phyloP scores from a whole-genome alignment of 2,797 vertebrate species.

The Erithacus rubecula region DNA sequence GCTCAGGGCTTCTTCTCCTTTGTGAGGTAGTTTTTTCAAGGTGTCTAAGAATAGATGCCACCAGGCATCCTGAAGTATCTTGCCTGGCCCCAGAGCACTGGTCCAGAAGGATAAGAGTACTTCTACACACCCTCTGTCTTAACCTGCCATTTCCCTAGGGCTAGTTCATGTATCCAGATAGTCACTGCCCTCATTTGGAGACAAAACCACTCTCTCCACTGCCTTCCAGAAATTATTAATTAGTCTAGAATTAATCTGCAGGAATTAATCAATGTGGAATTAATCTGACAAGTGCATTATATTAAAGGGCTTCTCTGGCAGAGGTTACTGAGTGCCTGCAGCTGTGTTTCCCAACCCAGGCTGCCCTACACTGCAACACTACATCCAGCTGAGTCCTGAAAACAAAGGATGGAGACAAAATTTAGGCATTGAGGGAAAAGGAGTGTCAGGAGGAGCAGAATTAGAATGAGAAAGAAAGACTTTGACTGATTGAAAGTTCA shows the following conservation, averaged over 20 bases:
- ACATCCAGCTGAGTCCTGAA: background rate
- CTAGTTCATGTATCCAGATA: background rate
- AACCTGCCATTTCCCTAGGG: background rate
- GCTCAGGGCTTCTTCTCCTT: background rate
- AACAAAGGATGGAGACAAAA: background rate
- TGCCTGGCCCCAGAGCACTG: background rate
- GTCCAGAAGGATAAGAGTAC: background rate
- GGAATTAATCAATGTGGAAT: background rate
- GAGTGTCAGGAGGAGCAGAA: background rate
- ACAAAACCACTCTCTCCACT: background rate
- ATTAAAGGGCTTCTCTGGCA: background rate
- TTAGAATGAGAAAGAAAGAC: background rate
- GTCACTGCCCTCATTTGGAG: background rate
- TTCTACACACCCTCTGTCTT: background rate
- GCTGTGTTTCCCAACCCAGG: background rate
- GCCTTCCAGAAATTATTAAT: background rate
- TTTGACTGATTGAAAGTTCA: background rate
- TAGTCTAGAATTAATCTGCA: background rate
- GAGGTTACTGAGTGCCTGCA: background rate
- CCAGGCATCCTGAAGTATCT: background rate
- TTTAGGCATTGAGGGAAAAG: rapidly evolving
- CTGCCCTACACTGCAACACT: background rate
- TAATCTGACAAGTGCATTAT: background rate
- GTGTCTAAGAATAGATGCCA: background rate
- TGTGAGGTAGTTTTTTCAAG: background rate